A percentile compares a stretch with the other conserved stretches of the same genome.
phyloP scores from a whole-genome alignment of 35 echinoderm and acorn worm species.

The Ophiothrix spiculata region DNA sequence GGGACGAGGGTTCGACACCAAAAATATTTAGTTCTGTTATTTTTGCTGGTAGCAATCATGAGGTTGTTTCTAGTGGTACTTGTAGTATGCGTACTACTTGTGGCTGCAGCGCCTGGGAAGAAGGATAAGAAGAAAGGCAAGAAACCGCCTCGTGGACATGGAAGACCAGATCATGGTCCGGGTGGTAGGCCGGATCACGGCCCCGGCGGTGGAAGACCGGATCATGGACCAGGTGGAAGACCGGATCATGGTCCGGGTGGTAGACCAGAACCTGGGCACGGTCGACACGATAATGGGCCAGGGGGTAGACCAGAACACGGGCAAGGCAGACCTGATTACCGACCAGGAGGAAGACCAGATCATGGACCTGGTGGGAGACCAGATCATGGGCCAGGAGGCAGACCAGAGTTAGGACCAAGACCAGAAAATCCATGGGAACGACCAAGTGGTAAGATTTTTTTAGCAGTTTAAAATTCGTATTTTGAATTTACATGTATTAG shows the following conservation, averaged over 20 bases:
- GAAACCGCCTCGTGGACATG: not conserved
- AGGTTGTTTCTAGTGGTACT: no score
- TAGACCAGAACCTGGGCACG: not conserved
- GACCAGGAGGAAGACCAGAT: not conserved
- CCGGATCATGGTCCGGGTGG: not conserved
- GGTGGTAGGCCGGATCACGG: not conserved
- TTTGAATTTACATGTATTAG: no score
- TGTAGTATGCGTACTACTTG: no score
- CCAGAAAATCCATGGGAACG: not conserved
- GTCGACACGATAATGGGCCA: not conserved
- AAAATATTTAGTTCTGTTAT: no score
- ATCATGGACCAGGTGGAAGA: not conserved
- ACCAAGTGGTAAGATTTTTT: not conserved
- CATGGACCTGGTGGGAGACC: not conserved
- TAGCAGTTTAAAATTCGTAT: not conserved
- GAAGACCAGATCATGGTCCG: no score
- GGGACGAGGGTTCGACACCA: no score
- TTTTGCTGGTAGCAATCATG: no score
- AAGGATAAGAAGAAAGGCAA: not conserved
- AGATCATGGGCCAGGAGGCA: not conserved
- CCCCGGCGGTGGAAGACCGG: not conserved
- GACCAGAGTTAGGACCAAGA: not conserved
- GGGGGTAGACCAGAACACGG: not conserved
- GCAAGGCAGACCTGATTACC: not conserved
- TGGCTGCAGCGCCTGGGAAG: no score